Evolutionary conservation across 2,888 invertebrate genomes (phyloP), one percentile per base, ranked within the genome.

Genomic region (Rhimphoctona megacephalus): DNA sequence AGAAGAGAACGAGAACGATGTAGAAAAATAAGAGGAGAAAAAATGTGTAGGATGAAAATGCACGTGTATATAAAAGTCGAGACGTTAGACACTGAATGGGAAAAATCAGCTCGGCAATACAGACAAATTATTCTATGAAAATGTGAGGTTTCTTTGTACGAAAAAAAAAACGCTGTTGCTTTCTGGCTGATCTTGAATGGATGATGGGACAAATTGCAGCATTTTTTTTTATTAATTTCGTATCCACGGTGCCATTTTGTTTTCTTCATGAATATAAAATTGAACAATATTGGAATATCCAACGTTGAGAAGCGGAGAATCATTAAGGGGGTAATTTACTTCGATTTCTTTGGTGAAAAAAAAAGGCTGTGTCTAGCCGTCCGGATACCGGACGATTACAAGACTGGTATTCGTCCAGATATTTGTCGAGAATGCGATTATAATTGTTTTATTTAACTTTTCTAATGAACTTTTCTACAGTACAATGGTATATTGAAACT

Each of bases 51-150:
- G 46, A 64, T 30, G 46, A 64, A 76, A 64, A 46, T 46, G n/a
- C 17, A 49, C 43, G 22, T 6, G 7, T 6, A 46, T 7, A 22
- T 30, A 30, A 64, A 30, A 22, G 25, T 39, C n/a, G 43, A 39
- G 76, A 76, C 43, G 61, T 2, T 19, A 14, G 43, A 9, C 25
- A 22, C 11, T 76, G 61, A 76, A 77, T 77, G 77, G 66, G 25
- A n/a, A 77, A 77, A 77, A 77, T 77, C 66, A 77, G 36, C 66
- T 52, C 30, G 30, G 30, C 46, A 8, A 30, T 61, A 19, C 25
- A 57, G 33, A 76, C 46, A 77, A 67, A 67, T 77, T n/a, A 25
- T 30, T 77, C 66, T 19, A 49, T 43, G 52, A 49, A 77, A 66
- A 66, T 77, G 54, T 22, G 25, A 19, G 36, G 49, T 70, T 30